Evolutionary conservation across 1,140 invertebrate genomes (phyloP).

Genomic region (Leptonema lineaticorne): DNA sequence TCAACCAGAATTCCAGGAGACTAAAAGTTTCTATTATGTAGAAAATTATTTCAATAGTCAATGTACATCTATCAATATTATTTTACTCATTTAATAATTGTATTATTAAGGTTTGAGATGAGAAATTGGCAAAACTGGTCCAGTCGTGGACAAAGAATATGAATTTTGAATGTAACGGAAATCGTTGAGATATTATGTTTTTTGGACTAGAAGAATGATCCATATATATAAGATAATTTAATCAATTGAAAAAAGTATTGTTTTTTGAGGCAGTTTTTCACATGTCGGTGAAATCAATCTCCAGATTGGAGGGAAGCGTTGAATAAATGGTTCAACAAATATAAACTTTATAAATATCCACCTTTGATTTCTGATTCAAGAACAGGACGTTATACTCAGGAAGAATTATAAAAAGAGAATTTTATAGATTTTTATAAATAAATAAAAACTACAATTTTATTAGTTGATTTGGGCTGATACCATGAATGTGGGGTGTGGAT

Average conservation of each 20-base stretch:
- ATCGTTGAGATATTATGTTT: conserved; percentile 28
- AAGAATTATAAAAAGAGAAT: conserved; percentile 6
- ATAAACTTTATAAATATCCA: conserved; percentile 24
- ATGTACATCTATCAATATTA: not conserved
- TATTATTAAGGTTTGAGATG: conserved; percentile 36
- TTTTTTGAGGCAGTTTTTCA: conserved; percentile 23
- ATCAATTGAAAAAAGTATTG: not conserved
- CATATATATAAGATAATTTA: not conserved
- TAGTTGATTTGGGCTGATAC: conserved; percentile 29
- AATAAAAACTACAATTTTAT: not conserved
- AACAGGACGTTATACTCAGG: conserved; percentile 39
- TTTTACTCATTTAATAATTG: not conserved
- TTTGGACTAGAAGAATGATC: no score
- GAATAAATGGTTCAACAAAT: conserved; percentile 30
- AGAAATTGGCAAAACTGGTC: conserved; percentile 23
- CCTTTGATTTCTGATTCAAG: conserved; percentile 18
- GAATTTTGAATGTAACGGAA: conserved; percentile 26
- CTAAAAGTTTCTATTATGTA: conserved; percentile 35
- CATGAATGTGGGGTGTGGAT: conserved; percentile 33
- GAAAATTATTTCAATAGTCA: conserved; percentile 26
- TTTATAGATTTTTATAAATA: not conserved
- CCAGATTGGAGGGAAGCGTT: conserved; percentile 28
- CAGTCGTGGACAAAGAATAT: conserved; percentile 36
- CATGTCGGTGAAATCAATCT: conserved; percentile 27
- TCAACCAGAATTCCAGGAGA: conserved; percentile 18